Base-by-base conservation (phyloP, 2,113 vertebrate genomes). In the Rhodinocichla rosea region DNA sequence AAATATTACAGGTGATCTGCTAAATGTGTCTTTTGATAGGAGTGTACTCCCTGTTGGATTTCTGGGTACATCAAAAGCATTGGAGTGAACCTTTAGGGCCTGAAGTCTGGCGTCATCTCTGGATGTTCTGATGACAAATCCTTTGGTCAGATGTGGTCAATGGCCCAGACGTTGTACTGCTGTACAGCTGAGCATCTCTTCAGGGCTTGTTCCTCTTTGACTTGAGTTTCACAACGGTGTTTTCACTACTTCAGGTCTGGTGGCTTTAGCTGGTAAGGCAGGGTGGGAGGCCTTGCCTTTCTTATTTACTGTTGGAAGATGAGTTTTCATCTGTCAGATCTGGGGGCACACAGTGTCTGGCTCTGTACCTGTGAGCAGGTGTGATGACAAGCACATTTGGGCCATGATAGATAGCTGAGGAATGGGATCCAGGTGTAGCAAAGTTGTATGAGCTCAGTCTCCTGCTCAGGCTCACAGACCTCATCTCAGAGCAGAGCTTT, bases 291-390 rank as follows among this genome's bases (percentile, higher is more conserved):
- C 39, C 26, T 77, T 64, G 30, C 5, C 21, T 68, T 94, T 68
- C n/a, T 42, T 21, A 17, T 85, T 42, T 30, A 10, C 10, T 53
- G 15, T 28, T 8, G 30, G 19, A 83, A 49, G 30, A 26, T 50
- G 56, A 0, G 0, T 50, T 83, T 69, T 80, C 28, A 17, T 21
- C 24, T 30, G 32, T 7, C 9, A 83, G 27, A 56, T 9, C 26
- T 45, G 2, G 7, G 55, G 30, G 9, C 30, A 60, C 2, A 2
- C 9, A 11, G n/a, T 23, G 23, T 32, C 24, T 53, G n/a, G 24
- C 33, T 81, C 74, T 28, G 6, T 11, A 16, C 22, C 2, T 13
- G 17, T 22, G 22, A 49, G 23, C 32, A 65, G 37, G 32, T 65
- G 56, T 37, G 70, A 23, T 1, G 3, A 22, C 16, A 73, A 64